These are phyloP conservation scores for Melitaea athalia DNA, from an alignment of 2,888 invertebrate genomes.

Conservation along the genomic window DNA sequence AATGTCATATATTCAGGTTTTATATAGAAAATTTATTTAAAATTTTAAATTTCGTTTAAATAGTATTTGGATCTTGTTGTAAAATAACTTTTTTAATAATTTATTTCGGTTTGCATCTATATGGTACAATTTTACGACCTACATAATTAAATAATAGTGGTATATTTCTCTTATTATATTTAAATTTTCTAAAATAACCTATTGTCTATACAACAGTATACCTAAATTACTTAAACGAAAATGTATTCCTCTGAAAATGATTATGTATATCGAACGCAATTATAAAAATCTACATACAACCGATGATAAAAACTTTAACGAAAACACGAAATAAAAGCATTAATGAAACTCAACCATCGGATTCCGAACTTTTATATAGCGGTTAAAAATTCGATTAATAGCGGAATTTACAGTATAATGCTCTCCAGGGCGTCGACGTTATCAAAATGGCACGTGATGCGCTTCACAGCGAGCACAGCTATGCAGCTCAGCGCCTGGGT, in stretches of 20 bases:
- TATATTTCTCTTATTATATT: too few relatives aligned
- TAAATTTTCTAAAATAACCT: too few relatives aligned
- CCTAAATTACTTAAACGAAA: too few relatives aligned
- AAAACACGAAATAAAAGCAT: constrained; percentile 10
- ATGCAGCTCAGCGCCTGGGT: constrained; percentile 12
- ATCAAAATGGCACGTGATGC: constrained; percentile 46
- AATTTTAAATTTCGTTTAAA: too few relatives aligned
- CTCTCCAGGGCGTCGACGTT: constrained; percentile 38
- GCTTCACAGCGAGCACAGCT: constrained; percentile 35
- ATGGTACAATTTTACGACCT: too few relatives aligned
- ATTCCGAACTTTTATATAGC: constrained; percentile 32
- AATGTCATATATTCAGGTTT: too few relatives aligned
- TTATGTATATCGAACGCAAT: neutral
- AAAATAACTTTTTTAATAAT: too few relatives aligned
- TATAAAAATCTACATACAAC: neutral
- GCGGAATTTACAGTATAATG: constrained; percentile 40
- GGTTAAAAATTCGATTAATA: constrained; percentile 43
- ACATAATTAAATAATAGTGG: too few relatives aligned
- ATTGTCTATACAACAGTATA: too few relatives aligned
- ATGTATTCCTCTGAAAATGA: neutral
- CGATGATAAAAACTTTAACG: neutral
- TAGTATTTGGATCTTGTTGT: too few relatives aligned
- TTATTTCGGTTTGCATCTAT: too few relatives aligned
- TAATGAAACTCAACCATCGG: constrained; percentile 27
- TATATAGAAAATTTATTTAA: too few relatives aligned